Evolutionary conservation across 2,888 invertebrate genomes (phyloP).

Genomic region (Dryadula phaetusa): DNA sequence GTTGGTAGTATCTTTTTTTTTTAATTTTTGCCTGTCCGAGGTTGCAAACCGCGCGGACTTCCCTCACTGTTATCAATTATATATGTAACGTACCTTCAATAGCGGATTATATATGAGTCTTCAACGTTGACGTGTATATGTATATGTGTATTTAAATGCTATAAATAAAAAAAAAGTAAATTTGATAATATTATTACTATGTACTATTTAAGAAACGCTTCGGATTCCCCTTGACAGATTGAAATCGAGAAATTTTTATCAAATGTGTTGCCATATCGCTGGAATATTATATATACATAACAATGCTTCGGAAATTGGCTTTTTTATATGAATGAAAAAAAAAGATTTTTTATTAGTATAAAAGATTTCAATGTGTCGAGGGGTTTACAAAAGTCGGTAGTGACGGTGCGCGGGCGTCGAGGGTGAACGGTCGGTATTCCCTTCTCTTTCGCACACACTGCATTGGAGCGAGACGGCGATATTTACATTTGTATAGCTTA

Average conservation of each 20-base stretch:
- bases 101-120: constrained; percentile 60
- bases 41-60: constrained; percentile 58
- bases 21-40: constrained; percentile 19
- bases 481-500: constrained; percentile 32
- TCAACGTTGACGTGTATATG: constrained; percentile 74
- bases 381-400: constrained; percentile 56
- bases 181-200: constrained; percentile 60
- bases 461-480: constrained; percentile 32
- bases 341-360: constrained; percentile 26
- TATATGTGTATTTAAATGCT: constrained; percentile 76
- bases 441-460: constrained; percentile 33
- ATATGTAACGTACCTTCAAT: constrained; percentile 71
- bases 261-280: constrained; percentile 26
- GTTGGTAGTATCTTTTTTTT: background rate
- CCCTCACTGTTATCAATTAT: constrained; percentile 72
- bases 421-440: constrained; percentile 20
- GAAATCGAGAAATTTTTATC: constrained; percentile 22
- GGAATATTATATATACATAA: constrained; percentile 21
- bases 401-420: constrained; percentile 69
- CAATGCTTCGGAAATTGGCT: constrained; percentile 28
- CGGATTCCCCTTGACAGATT: constrained; percentile 44
- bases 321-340: constrained; percentile 26
- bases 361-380: constrained; percentile 34
- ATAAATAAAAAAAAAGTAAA: constrained; percentile 56
- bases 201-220: constrained; percentile 55